Conservation (phyloP, 2,113 vertebrate genomes). For the Hypocryptadius cinnamomeus region DNA sequence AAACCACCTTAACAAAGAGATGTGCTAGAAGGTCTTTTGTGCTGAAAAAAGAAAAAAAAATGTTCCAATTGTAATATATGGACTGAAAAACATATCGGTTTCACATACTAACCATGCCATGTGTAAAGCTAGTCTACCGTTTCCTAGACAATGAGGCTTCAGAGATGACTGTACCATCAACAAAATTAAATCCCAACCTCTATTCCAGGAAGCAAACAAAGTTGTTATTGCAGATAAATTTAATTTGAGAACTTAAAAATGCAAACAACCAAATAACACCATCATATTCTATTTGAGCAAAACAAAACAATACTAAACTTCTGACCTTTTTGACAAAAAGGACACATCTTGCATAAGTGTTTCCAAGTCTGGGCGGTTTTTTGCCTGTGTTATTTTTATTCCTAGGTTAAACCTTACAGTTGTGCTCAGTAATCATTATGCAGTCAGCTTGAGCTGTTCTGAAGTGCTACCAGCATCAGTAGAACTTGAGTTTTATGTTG, state of each 20-base stretch:
- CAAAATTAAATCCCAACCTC: slow-evolving; percentile 18
- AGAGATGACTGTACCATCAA: not conserved
- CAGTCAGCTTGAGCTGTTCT: not conserved
- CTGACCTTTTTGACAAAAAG: not conserved
- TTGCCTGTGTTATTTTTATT: slow-evolving; percentile 2
- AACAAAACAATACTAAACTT: not conserved
- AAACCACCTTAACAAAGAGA: not conserved
- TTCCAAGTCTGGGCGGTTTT: not conserved
- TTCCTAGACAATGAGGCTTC: slow-evolving; percentile 14
- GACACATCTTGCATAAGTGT: not conserved
- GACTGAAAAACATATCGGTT: not conserved
- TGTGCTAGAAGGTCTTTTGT: not conserved
- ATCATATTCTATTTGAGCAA: not conserved
- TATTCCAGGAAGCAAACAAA: slow-evolving; percentile 7
- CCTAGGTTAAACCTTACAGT: not conserved
- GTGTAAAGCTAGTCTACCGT: not conserved
- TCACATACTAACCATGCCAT: not conserved
- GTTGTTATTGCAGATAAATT: slow-evolving; percentile 3
- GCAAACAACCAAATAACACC: not conserved
- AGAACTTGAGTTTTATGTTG: not conserved
- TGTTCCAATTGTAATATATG: not conserved
- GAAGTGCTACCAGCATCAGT: not conserved
- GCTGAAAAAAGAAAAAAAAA: not conserved
- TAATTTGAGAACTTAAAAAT: not conserved
- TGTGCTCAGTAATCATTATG: not conserved